phyloP scores from a whole-genome alignment of 2,888 invertebrate genomes.

The Ptychoptera albimana region DNA sequence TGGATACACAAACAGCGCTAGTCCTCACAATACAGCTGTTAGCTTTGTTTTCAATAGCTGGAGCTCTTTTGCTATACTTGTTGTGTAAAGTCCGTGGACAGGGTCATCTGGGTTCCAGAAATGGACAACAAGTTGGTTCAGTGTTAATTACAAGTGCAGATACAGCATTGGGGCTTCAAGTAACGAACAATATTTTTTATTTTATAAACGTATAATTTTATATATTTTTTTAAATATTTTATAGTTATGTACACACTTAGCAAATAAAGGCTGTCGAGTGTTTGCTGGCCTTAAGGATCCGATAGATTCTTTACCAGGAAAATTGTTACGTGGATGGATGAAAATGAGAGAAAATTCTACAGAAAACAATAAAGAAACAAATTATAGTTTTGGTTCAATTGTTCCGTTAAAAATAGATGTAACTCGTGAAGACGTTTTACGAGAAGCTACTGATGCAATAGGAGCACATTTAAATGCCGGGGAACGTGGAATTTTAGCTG shows the following conservation, averaged over 20 bases:
- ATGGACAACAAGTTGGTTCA: constrained; percentile 40
- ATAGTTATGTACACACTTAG: constrained; percentile 52
- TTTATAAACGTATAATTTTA: constrained; percentile 1
- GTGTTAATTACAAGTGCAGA: constrained; percentile 67
- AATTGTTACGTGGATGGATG: constrained; percentile 42
- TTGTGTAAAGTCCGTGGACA: constrained; percentile 54
- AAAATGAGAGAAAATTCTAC: constrained; percentile 38
- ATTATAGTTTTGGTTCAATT: constrained; percentile 29
- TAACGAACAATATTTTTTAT: constrained; percentile 19
- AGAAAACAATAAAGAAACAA: constrained; percentile 10
- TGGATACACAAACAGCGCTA: constrained; percentile 70
- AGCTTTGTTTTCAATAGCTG: constrained; percentile 67
- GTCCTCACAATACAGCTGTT: constrained; percentile 65
- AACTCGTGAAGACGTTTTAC: constrained; percentile 61
- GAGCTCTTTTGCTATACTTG: constrained; percentile 62
- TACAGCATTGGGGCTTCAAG: constrained; percentile 63
- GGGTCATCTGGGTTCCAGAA: constrained; percentile 21
- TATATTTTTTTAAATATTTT: constrained; percentile 8
- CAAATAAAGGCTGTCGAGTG: constrained; percentile 57
- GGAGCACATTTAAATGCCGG: constrained; percentile 68
- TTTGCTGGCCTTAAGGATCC: constrained; percentile 54
- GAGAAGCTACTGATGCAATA: constrained; percentile 62
- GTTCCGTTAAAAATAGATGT: constrained; percentile 62
- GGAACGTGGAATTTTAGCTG: constrained; percentile 65
- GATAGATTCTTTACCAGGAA: constrained; percentile 40